Evolutionary conservation across 1,140 invertebrate species (phyloP).

Genomic region (Acyrthosiphon pisum): DNA sequence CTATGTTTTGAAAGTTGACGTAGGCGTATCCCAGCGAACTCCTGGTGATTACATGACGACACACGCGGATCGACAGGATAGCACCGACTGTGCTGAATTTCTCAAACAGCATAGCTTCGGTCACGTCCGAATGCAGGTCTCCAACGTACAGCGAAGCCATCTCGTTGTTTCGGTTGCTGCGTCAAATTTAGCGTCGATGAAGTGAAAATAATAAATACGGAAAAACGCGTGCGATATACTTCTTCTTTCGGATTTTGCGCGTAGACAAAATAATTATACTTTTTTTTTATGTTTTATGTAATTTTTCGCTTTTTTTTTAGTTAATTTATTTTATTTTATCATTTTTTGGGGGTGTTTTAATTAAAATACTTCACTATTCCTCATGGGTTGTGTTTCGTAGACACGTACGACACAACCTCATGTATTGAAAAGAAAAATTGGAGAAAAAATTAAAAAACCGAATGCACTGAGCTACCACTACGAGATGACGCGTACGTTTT

Average conservation of each 20-base stretch:
- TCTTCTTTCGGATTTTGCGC: constrained; percentile 25
- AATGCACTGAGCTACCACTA: constrained; percentile 37
- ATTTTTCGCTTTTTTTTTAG: constrained; percentile 66
- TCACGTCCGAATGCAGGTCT: constrained; percentile 97
- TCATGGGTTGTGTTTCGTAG: constrained; percentile 82
- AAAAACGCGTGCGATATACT: constrained; percentile 5
- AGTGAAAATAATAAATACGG: not conserved
- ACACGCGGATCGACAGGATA: constrained; percentile 97
- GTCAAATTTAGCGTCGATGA: not conserved
- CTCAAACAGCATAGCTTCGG: constrained; percentile 98
- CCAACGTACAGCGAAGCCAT: constrained; percentile 99
- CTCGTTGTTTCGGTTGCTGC: not conserved
- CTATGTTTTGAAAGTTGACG: constrained; percentile 99
- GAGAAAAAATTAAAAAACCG: constrained; percentile 26
- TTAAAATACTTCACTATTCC: constrained; percentile 74
- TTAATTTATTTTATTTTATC: constrained; percentile 71
- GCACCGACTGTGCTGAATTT: constrained; percentile 98
- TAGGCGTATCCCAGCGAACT: constrained; percentile 99
- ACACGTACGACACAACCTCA: constrained; percentile 70
- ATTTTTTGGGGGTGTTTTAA: constrained; percentile 77
- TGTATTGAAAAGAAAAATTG: constrained; percentile 62
- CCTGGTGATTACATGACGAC: constrained; percentile 94
- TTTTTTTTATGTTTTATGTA: constrained; percentile 63
- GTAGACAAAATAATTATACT: constrained; percentile 62
- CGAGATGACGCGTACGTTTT: constrained; percentile 34